Evolutionary conservation across 1,140 invertebrate species (phyloP).

Genomic region (Bombus difficillimus): DNA sequence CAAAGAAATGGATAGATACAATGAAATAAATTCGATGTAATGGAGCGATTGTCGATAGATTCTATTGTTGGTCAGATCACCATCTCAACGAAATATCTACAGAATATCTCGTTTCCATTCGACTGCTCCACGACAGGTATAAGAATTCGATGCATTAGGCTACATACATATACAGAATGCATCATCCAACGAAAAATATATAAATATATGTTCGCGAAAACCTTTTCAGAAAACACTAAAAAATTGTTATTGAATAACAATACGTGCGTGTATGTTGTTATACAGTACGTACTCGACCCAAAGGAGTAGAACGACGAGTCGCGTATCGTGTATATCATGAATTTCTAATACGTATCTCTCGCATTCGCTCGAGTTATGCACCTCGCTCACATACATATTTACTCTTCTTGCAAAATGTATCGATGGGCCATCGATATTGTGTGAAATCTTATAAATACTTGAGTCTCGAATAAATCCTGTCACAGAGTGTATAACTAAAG

Average conservation of each 20-base stretch:
- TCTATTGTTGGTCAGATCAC: no score
- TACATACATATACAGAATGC: not conserved
- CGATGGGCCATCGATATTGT: not conserved
- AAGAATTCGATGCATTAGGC: not conserved
- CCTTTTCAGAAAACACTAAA: not conserved
- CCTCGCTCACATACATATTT: not conserved
- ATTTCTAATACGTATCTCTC: not conserved
- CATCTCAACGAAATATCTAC: not conserved
- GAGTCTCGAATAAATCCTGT: not conserved
- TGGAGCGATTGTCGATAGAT: not conserved
- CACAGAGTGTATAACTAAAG: not conserved
- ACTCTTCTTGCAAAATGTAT: not conserved
- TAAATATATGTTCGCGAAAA: not conserved
- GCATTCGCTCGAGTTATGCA: not conserved
- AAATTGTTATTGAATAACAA: constrained; percentile 6
- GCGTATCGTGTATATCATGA: not conserved
- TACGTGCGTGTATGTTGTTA: not conserved
- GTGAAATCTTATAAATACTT: not conserved
- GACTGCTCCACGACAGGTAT: not conserved
- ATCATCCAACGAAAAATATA: not conserved
- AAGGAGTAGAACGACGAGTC: no score
- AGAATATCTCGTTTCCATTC: not conserved
- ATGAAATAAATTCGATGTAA: not conserved
- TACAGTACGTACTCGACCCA: not conserved
- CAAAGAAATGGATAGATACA: not conserved